Conservation (phyloP, 1,140 invertebrate genomes). For the Chlorops oryzae region DNA sequence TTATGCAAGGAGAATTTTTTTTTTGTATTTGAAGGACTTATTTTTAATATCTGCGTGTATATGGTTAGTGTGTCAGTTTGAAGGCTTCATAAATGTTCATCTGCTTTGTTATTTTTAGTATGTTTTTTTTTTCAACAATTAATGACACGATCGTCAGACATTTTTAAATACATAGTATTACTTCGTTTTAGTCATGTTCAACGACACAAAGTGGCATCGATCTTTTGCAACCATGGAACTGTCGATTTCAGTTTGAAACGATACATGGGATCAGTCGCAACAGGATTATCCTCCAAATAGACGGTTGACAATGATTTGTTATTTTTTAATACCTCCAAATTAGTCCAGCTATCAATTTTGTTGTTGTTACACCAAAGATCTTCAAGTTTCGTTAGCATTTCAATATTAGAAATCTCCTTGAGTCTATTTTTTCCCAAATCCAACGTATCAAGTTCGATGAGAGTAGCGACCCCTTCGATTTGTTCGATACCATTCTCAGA, state of each 20-base stretch:
- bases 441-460: conserved; percentile 71
- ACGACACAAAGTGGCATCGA: conserved; percentile 89
- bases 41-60: too few species aligned
- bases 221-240: conserved; percentile 80
- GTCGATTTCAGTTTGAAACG: conserved; percentile 85
- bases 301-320: conserved; percentile 80
- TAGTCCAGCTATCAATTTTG: conserved; percentile 77
- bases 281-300: conserved; percentile 90
- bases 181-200: conserved; percentile 17
- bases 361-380: conserved; percentile 98
- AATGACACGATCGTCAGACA: too few species aligned
- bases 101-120: too few species aligned
- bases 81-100: too few species aligned
- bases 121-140: too few species aligned
- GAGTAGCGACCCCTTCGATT: conserved; percentile 69
- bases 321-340: conserved; percentile 66
- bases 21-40: too few species aligned
- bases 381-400: conserved; percentile 67
- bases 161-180: too few species aligned
- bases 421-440: conserved; percentile 90
- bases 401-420: conserved; percentile 71
- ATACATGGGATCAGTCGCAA: conserved; percentile 79
- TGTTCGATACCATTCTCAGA: conserved; percentile 86
- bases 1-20: too few species aligned
- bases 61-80: too few species aligned